A percentile compares a stretch with the other conserved stretches of the same genome.
Conservation (phyloP, 1,140 invertebrate genomes). For the Holcopasites calliopsidis region DNA sequence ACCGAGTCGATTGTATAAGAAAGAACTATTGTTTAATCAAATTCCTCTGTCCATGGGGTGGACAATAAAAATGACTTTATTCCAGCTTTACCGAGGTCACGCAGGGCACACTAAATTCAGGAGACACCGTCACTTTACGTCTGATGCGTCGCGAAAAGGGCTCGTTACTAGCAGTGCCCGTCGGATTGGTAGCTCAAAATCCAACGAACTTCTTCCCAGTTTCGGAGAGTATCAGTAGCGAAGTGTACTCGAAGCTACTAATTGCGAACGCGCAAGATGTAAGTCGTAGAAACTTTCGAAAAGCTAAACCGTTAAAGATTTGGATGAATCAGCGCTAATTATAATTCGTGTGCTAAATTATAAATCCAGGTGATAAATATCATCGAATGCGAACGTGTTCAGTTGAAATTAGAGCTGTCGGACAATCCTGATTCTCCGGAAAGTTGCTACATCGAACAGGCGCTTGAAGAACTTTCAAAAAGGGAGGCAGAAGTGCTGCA, state of each 20-base stretch:
- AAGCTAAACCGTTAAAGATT: not conserved
- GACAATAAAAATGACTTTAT: no score
- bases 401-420: slow-evolving; percentile 84
- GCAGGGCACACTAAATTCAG: slow-evolving; percentile 83
- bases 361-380: slow-evolving; percentile 82
- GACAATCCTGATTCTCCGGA: slow-evolving; percentile 89
- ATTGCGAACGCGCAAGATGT: slow-evolving; percentile 84
- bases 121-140: slow-evolving; percentile 88
- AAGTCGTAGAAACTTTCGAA: slow-evolving; percentile 56
- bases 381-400: slow-evolving; percentile 85
- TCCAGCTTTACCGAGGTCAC: slow-evolving; percentile 82
- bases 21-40: no score
- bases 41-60: not conserved
- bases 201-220: slow-evolving; percentile 74
- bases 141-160: slow-evolving; percentile 93
- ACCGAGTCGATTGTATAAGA: no score
- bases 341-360: not conserved
- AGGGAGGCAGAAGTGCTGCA: slow-evolving; percentile 68
- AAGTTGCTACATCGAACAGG: slow-evolving; percentile 91
- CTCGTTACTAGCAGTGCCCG: slow-evolving; percentile 87
- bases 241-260: slow-evolving; percentile 88
- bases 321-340: not conserved
- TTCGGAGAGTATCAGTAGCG: slow-evolving; percentile 77
- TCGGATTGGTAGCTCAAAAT: slow-evolving; percentile 61
- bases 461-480: slow-evolving; percentile 83